These are phyloP conservation scores for Chaenogobius annularis DNA, from an alignment of 2,113 vertebrate genomes.

Conservation along the genomic window DNA sequence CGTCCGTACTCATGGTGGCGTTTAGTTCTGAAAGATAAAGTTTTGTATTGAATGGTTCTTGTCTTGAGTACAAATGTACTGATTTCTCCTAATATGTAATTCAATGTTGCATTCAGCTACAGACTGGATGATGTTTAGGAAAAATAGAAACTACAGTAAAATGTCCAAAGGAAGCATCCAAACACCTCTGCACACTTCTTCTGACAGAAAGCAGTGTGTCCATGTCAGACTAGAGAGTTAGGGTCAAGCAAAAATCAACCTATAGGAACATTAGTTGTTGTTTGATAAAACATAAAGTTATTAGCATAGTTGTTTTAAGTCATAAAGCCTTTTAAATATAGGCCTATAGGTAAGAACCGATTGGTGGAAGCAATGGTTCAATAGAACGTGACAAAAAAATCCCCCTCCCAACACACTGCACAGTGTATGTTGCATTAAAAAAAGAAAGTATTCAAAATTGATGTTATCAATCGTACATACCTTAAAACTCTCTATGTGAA, in stretches of 20 bases:
- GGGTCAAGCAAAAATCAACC: not conserved
- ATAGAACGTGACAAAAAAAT: no score
- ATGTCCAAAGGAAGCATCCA: not conserved
- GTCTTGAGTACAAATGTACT: not conserved
- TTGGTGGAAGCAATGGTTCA: no score
- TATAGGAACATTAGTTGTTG: not conserved
- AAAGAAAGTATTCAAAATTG: not conserved
- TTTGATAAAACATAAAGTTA: not conserved
- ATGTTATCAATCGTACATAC: constrained; percentile 11
- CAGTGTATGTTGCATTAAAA: not conserved
- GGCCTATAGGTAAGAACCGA: no score
- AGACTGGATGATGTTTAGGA: not conserved
- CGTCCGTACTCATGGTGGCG: constrained; percentile 66
- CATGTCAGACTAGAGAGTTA: not conserved
- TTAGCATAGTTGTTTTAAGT: no score
- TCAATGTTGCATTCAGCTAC: no score
- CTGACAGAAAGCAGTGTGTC: not conserved
- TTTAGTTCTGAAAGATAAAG: constrained; percentile 39
- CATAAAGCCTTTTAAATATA: not conserved
- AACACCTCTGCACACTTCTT: no score
- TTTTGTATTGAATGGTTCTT: no score
- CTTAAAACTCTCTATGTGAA: constrained; percentile 18
- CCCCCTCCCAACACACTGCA: not conserved
- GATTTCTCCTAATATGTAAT: not conserved
- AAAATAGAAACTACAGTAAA: not conserved